These are phyloP conservation scores for Geodia barretti DNA, from an alignment of 37 sponge, comb jelly and placozoan genomes.

Conservation along the genomic window DNA sequence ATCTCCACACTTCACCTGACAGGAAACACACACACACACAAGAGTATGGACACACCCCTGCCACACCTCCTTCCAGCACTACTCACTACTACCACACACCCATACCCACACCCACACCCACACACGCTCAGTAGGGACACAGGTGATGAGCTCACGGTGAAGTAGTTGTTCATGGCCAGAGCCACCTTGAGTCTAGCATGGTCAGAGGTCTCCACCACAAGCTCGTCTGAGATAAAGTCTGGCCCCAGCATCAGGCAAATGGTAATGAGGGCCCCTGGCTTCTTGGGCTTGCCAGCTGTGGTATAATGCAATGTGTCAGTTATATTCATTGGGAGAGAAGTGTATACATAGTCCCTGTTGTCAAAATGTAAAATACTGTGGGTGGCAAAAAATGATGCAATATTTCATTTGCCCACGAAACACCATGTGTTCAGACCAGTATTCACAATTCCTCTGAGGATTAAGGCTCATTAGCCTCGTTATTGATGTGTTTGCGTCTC, in stretches of 20 bases:
- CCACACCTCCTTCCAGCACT: background rate
- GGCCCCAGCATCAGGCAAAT: conserved; percentile 90
- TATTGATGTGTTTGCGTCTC: too few species aligned
- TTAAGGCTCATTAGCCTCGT: too few species aligned
- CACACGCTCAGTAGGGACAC: background rate
- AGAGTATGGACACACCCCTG: background rate
- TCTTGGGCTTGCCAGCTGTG: conserved; percentile 93
- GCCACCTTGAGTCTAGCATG: conserved; percentile 88
- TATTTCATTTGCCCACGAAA: background rate
- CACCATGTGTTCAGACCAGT: too few species aligned
- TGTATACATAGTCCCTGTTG: too few species aligned
- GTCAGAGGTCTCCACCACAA: conserved; percentile 91
- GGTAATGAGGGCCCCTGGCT: conserved; percentile 77
- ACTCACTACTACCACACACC: background rate
- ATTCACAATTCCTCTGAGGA: too few species aligned
- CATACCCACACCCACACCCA: too few species aligned
- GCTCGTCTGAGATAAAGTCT: conserved; percentile 88
- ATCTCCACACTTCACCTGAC: conserved; percentile 53
- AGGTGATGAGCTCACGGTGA: conserved; percentile 69
- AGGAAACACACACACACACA: background rate
- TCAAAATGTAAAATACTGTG: too few species aligned
- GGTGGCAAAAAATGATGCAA: background rate
- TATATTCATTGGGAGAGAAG: background rate
- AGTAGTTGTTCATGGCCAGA: conserved; percentile 86
- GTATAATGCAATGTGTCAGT: background rate